Evolutionary conservation across 2,113 vertebrate species (phyloP).

Genomic region (Piprites chloris): DNA sequence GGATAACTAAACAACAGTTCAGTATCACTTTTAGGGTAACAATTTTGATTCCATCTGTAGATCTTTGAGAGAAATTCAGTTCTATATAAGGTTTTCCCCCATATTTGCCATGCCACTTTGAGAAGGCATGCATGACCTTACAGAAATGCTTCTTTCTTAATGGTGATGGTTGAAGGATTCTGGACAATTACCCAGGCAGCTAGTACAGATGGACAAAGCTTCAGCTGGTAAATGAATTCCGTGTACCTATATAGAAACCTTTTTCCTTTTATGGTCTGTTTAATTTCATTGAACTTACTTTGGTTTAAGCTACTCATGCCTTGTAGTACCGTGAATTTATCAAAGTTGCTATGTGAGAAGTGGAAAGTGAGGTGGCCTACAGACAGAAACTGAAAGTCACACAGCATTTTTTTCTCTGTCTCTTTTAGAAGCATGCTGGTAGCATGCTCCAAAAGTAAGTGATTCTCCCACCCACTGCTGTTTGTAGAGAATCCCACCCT

Average conservation of each 20-base stretch:
- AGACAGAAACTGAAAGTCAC: neutral
- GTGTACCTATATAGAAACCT: neutral
- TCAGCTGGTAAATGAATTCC: neutral
- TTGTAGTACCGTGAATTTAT: neutral
- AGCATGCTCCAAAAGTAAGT: neutral
- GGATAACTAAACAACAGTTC: neutral
- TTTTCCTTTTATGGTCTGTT: neutral
- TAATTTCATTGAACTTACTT: neutral
- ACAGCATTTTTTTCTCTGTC: neutral
- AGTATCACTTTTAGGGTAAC: neutral
- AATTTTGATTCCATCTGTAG: neutral
- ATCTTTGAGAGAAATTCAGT: neutral
- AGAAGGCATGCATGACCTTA: neutral
- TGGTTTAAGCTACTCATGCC: neutral
- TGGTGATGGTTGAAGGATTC: neutral
- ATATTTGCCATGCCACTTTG: neutral
- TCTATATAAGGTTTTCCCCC: neutral
- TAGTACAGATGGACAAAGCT: neutral
- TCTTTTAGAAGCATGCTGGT: fast-evolving
- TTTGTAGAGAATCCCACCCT: neutral
- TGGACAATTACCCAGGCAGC: neutral
- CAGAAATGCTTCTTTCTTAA: neutral
- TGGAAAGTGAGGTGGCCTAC: neutral
- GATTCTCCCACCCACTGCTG: neutral
- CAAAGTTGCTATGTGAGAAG: neutral